These are phyloP conservation scores for Chrysochloris asiatica DNA, from an alignment of 2,113 vertebrate genomes.

Conservation along the genomic window DNA sequence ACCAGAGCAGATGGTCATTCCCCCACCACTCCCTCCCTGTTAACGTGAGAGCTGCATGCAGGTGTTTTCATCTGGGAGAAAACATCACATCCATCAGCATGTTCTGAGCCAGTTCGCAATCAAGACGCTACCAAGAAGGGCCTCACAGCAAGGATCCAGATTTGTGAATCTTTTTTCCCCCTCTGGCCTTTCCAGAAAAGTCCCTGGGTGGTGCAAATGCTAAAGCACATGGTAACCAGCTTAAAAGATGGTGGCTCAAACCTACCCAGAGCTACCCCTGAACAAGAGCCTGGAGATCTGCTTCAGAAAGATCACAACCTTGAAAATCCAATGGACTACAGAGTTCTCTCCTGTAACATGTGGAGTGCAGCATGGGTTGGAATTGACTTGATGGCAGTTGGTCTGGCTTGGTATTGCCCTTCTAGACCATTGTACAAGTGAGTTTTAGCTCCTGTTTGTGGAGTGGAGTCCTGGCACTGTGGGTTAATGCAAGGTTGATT, in stretches of 20 bases:
- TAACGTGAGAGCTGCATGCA: background rate
- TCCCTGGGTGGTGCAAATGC: background rate
- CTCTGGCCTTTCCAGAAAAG: background rate
- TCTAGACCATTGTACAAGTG: no score
- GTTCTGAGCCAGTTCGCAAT: background rate
- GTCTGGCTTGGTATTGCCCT: background rate
- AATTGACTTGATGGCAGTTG: background rate
- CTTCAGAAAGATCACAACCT: background rate
- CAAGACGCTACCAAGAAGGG: rapidly evolving
- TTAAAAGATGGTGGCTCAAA: background rate
- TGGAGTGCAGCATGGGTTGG: background rate
- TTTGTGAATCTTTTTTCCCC: background rate
- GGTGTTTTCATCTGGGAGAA: background rate
- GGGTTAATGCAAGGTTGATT: no score
- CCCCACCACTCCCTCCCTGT: background rate
- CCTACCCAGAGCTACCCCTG: background rate
- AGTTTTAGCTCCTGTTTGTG: background rate
- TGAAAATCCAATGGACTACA: no score
- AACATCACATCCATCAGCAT: background rate
- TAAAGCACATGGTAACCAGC: background rate
- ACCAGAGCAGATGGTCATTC: background rate
- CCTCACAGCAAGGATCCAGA: background rate
- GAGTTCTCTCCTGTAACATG: background rate
- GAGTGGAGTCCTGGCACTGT: no score
- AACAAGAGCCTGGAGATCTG: no score